A percentile compares a stretch with the other conserved stretches of the same genome.
Conservation (phyloP, 2,888 invertebrate species). For the Drosophila nr. perissopoda region DNA sequence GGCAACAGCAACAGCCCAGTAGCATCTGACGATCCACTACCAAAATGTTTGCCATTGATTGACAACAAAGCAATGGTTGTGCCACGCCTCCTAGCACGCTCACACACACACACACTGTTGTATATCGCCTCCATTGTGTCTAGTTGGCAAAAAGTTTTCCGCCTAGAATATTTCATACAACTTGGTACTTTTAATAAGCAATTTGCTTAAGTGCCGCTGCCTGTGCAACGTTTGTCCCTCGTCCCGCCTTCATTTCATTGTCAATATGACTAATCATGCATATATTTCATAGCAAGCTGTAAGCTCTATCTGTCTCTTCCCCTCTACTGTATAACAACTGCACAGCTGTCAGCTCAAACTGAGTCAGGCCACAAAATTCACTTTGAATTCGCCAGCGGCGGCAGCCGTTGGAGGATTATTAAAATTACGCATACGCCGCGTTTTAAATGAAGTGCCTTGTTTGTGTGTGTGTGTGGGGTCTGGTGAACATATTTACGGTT, state of each 20-base stretch:
- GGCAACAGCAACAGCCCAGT: slow-evolving; percentile 9
- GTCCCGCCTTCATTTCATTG: slow-evolving; percentile 38
- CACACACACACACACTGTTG: neutral
- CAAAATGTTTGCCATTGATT: slow-evolving; percentile 56
- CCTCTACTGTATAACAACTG: slow-evolving; percentile 3
- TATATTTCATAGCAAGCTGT: slow-evolving; percentile 64
- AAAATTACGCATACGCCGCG: slow-evolving; percentile 81
- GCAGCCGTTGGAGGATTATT: slow-evolving; percentile 74
- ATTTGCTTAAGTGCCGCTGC: slow-evolving; percentile 75
- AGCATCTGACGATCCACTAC: slow-evolving; percentile 23
- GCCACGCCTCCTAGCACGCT: slow-evolving; percentile 28
- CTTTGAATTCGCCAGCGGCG: slow-evolving; percentile 68
- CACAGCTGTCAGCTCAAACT: slow-evolving; percentile 77
- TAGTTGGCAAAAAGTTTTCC: slow-evolving; percentile 49
- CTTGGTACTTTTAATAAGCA: slow-evolving; percentile 77
- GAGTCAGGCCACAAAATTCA: slow-evolving; percentile 79
- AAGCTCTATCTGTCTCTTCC: neutral
- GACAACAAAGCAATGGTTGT: slow-evolving; percentile 64
- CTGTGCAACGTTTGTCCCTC: slow-evolving; percentile 1
- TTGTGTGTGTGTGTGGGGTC: too few relatives aligned
- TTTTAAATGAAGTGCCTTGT: slow-evolving; percentile 70
- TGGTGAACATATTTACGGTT: neutral
- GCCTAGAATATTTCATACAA: slow-evolving; percentile 46
- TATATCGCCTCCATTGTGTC: slow-evolving; percentile 12
- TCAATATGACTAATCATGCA: slow-evolving; percentile 79